Evolutionary conservation across 2,797 vertebrate genomes (phyloP).

Genomic region (Oophaga sylvatica): DNA sequence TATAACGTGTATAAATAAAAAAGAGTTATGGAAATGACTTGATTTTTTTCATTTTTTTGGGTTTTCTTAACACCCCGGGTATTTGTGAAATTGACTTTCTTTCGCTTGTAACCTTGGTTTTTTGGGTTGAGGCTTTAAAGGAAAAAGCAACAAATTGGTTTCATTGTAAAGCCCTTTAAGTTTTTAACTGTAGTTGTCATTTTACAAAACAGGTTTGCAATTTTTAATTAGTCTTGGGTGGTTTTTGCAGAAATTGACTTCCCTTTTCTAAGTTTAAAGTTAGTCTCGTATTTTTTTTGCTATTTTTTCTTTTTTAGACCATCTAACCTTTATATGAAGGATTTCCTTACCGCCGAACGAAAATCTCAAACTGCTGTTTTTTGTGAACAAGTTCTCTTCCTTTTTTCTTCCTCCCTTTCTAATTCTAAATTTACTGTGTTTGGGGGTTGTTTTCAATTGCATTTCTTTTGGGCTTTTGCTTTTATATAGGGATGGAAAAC

Average conservation of each 20-base stretch:
- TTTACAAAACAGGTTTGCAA: background rate
- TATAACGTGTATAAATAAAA: too few relatives aligned
- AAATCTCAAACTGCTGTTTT: conserved; percentile 66
- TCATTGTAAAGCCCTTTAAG: background rate
- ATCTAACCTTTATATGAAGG: background rate
- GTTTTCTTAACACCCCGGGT: too few relatives aligned
- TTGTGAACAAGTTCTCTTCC: conserved; percentile 65
- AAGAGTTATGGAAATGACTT: too few relatives aligned
- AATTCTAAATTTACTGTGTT: conserved; percentile 71
- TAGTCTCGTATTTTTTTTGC: background rate
- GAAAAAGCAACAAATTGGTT: background rate
- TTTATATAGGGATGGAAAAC: conserved; percentile 76
- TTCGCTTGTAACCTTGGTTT: too few relatives aligned
- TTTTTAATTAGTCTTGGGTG: background rate
- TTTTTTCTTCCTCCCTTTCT: conserved; percentile 71
- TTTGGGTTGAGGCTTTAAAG: too few relatives aligned
- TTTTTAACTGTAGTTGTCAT: background rate
- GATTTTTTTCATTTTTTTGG: too few relatives aligned
- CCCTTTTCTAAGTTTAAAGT: background rate
- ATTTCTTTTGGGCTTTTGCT: conserved; percentile 78
- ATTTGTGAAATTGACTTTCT: too few relatives aligned
- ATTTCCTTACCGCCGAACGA: background rate
- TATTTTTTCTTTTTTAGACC: background rate
- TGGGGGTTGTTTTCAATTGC: conserved; percentile 76
- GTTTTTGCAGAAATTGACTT: background rate